These are phyloP conservation scores for Cephonodes hylas DNA, from an alignment of 2,888 invertebrate genomes.

Conservation along the genomic window DNA sequence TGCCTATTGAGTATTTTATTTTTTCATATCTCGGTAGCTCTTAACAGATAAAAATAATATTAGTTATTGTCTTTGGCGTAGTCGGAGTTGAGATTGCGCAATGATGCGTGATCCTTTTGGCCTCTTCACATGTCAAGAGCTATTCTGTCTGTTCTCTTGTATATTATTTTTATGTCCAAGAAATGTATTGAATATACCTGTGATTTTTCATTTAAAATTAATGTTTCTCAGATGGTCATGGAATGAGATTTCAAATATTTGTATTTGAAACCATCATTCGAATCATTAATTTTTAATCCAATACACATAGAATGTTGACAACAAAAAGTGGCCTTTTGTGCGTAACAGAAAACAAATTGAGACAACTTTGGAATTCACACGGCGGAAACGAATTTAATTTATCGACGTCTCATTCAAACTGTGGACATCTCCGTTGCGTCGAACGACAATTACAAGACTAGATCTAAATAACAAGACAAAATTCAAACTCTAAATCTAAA, in stretches of 20 bases:
- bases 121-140: slow-evolving; percentile 7
- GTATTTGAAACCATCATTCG: slow-evolving; percentile 34
- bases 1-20: slow-evolving; percentile 54
- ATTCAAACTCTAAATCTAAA: slow-evolving; percentile 24
- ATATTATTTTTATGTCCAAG: background rate
- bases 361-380: slow-evolving; percentile 71
- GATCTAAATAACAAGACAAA: slow-evolving; percentile 32
- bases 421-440: slow-evolving; percentile 63
- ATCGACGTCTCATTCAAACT: slow-evolving; percentile 74
- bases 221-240: slow-evolving; percentile 18
- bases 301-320: slow-evolving; percentile 42
- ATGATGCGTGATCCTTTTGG: slow-evolving; percentile 22
- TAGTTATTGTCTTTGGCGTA: slow-evolving; percentile 46
- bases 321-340: slow-evolving; percentile 47
- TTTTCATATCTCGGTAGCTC: slow-evolving; percentile 46
- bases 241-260: slow-evolving; percentile 12
- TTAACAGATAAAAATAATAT: slow-evolving; percentile 50
- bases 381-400: slow-evolving; percentile 80
- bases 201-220: background rate
- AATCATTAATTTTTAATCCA: slow-evolving; percentile 52
- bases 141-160: background rate
- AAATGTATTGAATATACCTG: background rate
- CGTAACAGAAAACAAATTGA: slow-evolving; percentile 73
- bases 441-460: slow-evolving; percentile 66
- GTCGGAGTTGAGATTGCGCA: slow-evolving; percentile 14